Evolutionary conservation across 2,888 invertebrate species (phyloP).

Genomic region (Pelosia muscerda): DNA sequence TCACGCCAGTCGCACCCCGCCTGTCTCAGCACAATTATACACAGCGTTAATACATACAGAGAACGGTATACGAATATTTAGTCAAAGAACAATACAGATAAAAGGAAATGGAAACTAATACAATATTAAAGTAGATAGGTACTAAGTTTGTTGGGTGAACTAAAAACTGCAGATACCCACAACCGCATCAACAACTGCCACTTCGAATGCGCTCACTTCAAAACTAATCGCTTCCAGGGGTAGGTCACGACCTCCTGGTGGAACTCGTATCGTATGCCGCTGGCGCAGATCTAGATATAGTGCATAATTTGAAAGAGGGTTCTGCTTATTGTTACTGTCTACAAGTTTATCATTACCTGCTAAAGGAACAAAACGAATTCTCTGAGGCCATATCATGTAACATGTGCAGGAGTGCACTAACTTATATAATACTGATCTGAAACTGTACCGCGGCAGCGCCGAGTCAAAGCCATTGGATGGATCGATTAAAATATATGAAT

Average conservation of each 20-base stretch:
- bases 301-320: no score
- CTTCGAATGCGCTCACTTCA: constrained; percentile 17
- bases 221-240: neutral
- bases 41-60: constrained; percentile 23
- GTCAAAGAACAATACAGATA: constrained; percentile 20
- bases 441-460: no score
- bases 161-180: constrained; percentile 31
- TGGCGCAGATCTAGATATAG: neutral
- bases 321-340: no score
- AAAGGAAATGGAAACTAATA: constrained; percentile 35
- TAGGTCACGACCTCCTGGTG: neutral
- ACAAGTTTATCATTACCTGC: no score
- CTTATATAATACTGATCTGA: no score
- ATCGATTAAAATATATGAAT: no score
- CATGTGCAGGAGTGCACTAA: no score
- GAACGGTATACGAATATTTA: constrained; percentile 18
- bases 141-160: constrained; percentile 33
- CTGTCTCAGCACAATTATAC: constrained; percentile 27
- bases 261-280: neutral
- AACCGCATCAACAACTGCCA: constrained; percentile 35
- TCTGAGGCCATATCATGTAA: no score
- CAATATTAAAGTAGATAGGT: constrained; percentile 22
- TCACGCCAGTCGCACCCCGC: constrained; percentile 29
- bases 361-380: no score
- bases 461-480: no score